Evolutionary conservation across 2,113 vertebrate genomes (phyloP).

Genomic region (Bos javanicus): DNA sequence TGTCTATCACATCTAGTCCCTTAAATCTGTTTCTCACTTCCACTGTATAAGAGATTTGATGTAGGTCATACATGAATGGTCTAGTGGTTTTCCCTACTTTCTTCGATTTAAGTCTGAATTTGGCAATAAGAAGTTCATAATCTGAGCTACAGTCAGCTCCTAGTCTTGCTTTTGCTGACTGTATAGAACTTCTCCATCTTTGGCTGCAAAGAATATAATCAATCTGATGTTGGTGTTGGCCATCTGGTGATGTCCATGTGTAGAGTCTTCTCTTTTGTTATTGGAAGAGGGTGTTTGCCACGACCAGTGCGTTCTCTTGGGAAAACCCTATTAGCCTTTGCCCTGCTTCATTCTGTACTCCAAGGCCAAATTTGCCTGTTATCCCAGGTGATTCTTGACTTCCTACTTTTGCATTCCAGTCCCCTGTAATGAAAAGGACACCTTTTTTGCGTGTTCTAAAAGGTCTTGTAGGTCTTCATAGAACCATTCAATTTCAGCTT

Average conservation of each 20-base stretch:
- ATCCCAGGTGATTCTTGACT: neutral
- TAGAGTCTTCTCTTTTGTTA: neutral
- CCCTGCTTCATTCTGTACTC: neutral
- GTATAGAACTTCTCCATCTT: neutral
- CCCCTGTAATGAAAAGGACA: too few species aligned
- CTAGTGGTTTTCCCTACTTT: neutral
- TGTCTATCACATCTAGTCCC: neutral
- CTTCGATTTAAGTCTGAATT: neutral
- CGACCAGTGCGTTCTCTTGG: neutral
- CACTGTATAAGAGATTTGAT: neutral
- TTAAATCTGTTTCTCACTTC: neutral
- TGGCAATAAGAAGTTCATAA: neutral
- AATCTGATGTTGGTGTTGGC: neutral
- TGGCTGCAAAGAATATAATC: neutral
- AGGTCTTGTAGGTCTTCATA: neutral
- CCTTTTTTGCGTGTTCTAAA: neutral
- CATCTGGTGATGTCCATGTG: neutral
- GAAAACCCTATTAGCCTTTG: neutral
- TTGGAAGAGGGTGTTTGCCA: neutral
- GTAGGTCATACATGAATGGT: neutral
- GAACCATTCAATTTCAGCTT: neutral
- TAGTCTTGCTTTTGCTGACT: neutral
- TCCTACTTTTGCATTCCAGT: neutral
- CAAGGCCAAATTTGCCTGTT: neutral
- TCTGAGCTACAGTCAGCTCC: neutral